Evolutionary conservation across 2,888 invertebrate species (phyloP).

Genomic region (Eupithecia subfuscata): DNA sequence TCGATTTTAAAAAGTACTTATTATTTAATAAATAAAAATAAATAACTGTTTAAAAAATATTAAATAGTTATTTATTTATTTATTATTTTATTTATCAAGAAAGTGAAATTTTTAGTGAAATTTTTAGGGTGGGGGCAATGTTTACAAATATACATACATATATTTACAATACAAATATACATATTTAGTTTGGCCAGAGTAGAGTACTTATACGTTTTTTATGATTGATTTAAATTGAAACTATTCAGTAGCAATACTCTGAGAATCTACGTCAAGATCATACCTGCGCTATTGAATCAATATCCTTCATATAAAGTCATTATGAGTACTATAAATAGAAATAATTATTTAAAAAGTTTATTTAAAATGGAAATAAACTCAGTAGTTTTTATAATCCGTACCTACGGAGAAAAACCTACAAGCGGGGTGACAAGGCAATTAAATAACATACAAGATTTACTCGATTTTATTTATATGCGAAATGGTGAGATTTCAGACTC

Average conservation of each 20-base stretch:
- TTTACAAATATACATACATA: too few relatives aligned
- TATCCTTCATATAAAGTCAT: background rate
- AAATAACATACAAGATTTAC: background rate
- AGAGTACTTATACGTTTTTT: background rate
- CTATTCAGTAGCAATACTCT: background rate
- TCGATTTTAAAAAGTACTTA: too few relatives aligned
- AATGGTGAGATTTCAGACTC: background rate
- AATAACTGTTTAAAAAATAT: too few relatives aligned
- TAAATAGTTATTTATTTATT: too few relatives aligned
- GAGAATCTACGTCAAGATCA: constrained; percentile 3
- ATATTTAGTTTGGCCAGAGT: background rate
- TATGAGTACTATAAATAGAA: constrained; percentile 3
- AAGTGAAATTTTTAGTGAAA: too few relatives aligned
- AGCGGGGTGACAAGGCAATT: background rate
- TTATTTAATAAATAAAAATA: too few relatives aligned
- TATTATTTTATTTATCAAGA: too few relatives aligned
- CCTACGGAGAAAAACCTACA: constrained; percentile 3
- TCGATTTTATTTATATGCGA: background rate
- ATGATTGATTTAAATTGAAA: background rate
- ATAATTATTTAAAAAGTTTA: constrained; percentile 7
- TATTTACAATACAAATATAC: too few relatives aligned
- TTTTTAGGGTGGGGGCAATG: too few relatives aligned
- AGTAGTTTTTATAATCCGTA: constrained; percentile 29
- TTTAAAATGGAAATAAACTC: constrained; percentile 29
- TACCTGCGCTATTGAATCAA: background rate